A percentile compares a stretch with the other conserved stretches of the same genome.
Evolutionary conservation across 2,113 vertebrate species (phyloP).

Genomic region (Platichthys flesus): DNA sequence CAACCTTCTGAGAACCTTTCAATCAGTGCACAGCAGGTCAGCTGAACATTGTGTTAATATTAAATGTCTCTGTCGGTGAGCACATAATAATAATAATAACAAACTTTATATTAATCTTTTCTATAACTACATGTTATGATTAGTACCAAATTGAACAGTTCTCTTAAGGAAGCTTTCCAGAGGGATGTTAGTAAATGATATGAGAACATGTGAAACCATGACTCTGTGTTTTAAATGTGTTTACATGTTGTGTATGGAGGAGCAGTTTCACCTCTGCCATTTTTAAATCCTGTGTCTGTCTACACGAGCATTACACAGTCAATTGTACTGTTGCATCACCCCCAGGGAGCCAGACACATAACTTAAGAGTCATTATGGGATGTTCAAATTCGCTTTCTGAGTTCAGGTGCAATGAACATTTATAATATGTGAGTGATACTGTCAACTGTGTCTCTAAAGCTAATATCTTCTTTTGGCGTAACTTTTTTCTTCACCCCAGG

Average conservation of each 20-base stretch:
- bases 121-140: too few species aligned
- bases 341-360: neutral
- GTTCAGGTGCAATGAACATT: conserved; percentile 19
- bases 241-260: too few species aligned
- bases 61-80: too few species aligned
- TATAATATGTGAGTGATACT: neutral
- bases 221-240: neutral
- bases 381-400: neutral
- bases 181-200: too few species aligned
- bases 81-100: too few species aligned
- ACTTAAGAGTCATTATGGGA: neutral
- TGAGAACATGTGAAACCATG: neutral
- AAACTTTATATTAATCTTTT: too few species aligned
- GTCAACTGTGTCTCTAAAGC: conserved; percentile 29
- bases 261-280: too few species aligned
- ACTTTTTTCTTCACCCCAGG: neutral
- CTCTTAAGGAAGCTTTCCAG: neutral
- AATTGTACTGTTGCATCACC: neutral
- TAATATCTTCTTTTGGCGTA: conserved; percentile 4
- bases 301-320: neutral
- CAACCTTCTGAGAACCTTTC: too few species aligned
- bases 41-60: too few species aligned
- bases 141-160: too few species aligned
- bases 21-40: too few species aligned
- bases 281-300: too few species aligned